Conservation (phyloP, 2,797 vertebrate genomes). For the Gila robusta region DNA sequence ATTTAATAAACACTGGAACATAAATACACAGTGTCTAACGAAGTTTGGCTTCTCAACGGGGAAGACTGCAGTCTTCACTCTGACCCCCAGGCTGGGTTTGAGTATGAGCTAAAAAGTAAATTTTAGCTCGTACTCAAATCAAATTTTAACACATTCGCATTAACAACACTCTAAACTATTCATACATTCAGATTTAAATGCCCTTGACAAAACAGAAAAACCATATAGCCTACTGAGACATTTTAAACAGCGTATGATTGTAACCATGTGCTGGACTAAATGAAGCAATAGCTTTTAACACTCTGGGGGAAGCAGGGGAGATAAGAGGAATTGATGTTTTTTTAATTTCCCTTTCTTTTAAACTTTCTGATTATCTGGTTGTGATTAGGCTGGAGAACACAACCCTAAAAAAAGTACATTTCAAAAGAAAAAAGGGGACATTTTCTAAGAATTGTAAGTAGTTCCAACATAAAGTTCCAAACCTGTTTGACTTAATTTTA, state of each 20-base stretch:
- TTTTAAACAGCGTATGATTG: not conserved
- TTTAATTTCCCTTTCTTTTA: constrained; percentile 7
- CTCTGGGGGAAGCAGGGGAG: not conserved
- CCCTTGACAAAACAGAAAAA: not conserved
- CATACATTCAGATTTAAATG: not conserved
- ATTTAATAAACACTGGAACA: constrained; percentile 61
- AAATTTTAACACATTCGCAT: not conserved
- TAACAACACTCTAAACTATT: not conserved
- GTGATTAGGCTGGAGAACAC: constrained; percentile 4
- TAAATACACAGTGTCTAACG: constrained; percentile 59
- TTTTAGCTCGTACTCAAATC: too few relatives aligned
- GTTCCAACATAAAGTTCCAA: not conserved
- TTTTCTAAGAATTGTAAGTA: not conserved
- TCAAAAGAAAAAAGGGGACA: not conserved
- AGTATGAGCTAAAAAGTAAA: constrained; percentile 5
- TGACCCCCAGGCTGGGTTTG: constrained; percentile 7
- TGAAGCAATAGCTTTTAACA: constrained; percentile 33
- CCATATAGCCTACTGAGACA: not conserved
- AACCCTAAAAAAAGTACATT: not conserved
- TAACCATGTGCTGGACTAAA: constrained; percentile 23
- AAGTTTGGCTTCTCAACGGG: constrained; percentile 36
- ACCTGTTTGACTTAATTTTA: not conserved
- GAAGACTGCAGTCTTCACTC: constrained; percentile 11
- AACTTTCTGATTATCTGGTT: constrained; percentile 1
- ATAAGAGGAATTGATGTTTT: not conserved